Base-by-base conservation (phyloP, 2,113 vertebrate species). In the Acrocephalus kingi region DNA sequence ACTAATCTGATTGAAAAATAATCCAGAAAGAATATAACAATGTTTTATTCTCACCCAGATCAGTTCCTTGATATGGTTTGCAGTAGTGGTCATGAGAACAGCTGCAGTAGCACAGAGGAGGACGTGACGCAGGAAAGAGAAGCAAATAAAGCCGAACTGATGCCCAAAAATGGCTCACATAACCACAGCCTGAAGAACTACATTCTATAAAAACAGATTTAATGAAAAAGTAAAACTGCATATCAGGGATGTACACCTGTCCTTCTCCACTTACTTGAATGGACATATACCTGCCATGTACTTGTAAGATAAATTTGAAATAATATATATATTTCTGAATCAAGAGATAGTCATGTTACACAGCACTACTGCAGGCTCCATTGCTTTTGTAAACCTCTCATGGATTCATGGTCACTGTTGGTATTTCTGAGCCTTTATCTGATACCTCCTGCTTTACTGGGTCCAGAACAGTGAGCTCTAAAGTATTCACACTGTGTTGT, bases 1-100 rank as follows among this genome's bases (percentile, higher is more conserved):
- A 56, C 22, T 45, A 80, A 86, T 35, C 24, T 73, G 12, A 17
- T n/a, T 64, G 71, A 79, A 94, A 95, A 90, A 88, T 73, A 88
- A 83, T 73, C 41, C 51, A 66, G 33, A 83, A 94, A 84, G 87
- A 89, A 46, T 7, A 37, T 18, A 54, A 12, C 11, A 75, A 39
- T 8, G 9, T 75, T 81, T 71, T 59, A 74, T 72, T 90, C 33
- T 93, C 61, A 51, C 21, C 4, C 43, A 82, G 48, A 74, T 87
- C 48, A 55, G 16, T 82, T 87, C 33, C 52, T 78, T 74, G 11
- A 20, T 37, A 49, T 8, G 8, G 22, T 84, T 89, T 93, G 56
- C 31, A 2, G 0, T 20, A 59, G 35, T 15, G 30, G 33, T 79
- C 56, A 46, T 28, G 10, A 46, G 41, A 93, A 87, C 25, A 75